Conservation (phyloP, 2,113 vertebrate species). For the Phaetusa simplex region DNA sequence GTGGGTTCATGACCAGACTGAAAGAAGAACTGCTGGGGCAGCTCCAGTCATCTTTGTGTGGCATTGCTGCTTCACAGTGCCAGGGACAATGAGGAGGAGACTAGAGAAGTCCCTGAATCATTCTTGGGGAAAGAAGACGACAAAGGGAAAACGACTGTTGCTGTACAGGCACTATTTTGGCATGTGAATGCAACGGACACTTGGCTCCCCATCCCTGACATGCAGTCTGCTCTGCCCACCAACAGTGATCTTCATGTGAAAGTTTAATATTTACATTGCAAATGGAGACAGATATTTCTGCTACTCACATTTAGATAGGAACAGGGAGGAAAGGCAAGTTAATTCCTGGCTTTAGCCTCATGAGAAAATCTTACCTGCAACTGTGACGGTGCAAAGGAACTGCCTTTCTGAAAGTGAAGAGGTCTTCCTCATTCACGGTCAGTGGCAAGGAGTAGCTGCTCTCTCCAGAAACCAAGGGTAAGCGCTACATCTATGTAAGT, state of each 20-base stretch:
- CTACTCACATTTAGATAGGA: not conserved
- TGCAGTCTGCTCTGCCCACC: not conserved
- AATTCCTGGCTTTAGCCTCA: not conserved
- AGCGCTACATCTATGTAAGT: not conserved
- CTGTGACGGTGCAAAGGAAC: too few relatives aligned
- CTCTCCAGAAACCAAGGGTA: not conserved
- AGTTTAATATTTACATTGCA: not conserved
- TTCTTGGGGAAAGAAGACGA: not conserved
- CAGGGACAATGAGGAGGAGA: fast-evolving
- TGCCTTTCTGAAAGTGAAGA: not conserved
- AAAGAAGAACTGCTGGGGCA: not conserved
- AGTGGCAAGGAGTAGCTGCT: not conserved
- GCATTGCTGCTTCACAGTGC: not conserved
- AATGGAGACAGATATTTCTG: not conserved
- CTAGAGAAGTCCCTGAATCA: not conserved
- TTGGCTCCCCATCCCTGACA: not conserved
- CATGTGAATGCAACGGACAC: fast-evolving
- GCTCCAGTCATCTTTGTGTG: not conserved
- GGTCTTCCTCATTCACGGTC: not conserved
- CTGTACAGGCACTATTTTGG: not conserved
- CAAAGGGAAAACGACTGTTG: not conserved
- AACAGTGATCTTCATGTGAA: not conserved
- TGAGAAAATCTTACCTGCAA: not conserved
- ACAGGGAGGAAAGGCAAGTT: not conserved
- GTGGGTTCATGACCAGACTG: not conserved